These are phyloP conservation scores for Coecobrya sp. DNA, from an alignment of 2,888 invertebrate genomes.

Conservation along the genomic window DNA sequence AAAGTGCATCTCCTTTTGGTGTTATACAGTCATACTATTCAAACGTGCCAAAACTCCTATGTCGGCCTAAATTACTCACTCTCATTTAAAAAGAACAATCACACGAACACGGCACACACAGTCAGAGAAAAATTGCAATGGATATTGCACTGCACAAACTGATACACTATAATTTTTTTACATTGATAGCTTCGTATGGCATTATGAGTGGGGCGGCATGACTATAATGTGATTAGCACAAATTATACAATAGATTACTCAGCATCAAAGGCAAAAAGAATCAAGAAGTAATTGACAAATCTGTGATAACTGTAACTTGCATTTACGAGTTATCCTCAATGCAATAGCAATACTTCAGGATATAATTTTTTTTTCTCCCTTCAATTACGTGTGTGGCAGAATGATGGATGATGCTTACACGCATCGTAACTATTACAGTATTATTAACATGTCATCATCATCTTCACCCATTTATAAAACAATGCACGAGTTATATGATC, in stretches of 20 bases:
- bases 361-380: slow-evolving; percentile 5
- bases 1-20: slow-evolving; percentile 47
- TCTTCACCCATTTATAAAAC: slow-evolving; percentile 12
- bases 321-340: neutral
- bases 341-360: slow-evolving; percentile 1
- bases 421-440: slow-evolving; percentile 1
- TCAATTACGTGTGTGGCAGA: neutral
- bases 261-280: neutral
- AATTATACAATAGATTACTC: slow-evolving; percentile 1
- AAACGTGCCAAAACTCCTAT: neutral
- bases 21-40: neutral
- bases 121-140: neutral
- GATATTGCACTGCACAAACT: too few relatives aligned
- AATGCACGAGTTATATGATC: neutral
- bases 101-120: neutral
- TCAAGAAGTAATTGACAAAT: slow-evolving; percentile 30
- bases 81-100: slow-evolving; percentile 30
- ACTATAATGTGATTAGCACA: slow-evolving; percentile 29
- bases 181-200: neutral
- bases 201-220: neutral
- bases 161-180: neutral
- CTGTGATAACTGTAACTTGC: neutral
- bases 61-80: slow-evolving; percentile 58
- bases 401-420: neutral
- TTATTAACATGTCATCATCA: slow-evolving; percentile 16